phyloP scores from a whole-genome alignment of 1,140 invertebrate genomes.

The Drosophila ironensis region DNA sequence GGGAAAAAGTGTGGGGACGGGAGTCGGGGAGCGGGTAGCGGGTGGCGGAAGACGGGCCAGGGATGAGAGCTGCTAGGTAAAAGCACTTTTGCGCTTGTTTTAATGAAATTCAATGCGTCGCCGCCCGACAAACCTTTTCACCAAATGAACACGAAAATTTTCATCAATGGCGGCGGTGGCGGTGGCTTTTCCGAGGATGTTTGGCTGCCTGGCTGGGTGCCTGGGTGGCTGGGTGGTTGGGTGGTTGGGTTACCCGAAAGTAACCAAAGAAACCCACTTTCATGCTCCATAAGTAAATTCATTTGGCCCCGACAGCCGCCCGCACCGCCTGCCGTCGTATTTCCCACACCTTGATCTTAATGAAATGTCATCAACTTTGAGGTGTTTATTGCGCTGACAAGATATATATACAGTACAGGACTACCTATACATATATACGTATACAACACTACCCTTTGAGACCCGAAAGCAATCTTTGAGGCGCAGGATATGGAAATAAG shows the following conservation, averaged over 20 bases:
- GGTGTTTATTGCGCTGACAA: conserved; percentile 79
- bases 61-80: no score
- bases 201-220: no score
- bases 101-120: conserved; percentile 76
- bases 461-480: conserved; percentile 66
- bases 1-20: conserved; percentile 2
- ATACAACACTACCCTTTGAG: conserved; percentile 58
- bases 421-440: neutral
- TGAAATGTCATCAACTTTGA: conserved; percentile 81
- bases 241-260: conserved; percentile 22
- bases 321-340: no score
- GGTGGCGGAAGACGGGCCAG: neutral
- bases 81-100: conserved; percentile 73
- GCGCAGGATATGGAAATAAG: conserved; percentile 12
- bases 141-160: conserved; percentile 75
- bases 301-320: conserved; percentile 48
- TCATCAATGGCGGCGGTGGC: conserved; percentile 35
- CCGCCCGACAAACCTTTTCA: conserved; percentile 46
- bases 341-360: conserved; percentile 66
- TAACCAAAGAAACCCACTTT: conserved; percentile 69
- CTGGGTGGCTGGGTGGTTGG: neutral
- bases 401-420: neutral
- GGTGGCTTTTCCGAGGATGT: no score
- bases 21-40: neutral
- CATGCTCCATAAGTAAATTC: conserved; percentile 79